Percentiles rank a stretch among this genome's conserved stretches.
Conservation (phyloP, 2,797 vertebrate genomes). For the Echiichthys vipera region DNA sequence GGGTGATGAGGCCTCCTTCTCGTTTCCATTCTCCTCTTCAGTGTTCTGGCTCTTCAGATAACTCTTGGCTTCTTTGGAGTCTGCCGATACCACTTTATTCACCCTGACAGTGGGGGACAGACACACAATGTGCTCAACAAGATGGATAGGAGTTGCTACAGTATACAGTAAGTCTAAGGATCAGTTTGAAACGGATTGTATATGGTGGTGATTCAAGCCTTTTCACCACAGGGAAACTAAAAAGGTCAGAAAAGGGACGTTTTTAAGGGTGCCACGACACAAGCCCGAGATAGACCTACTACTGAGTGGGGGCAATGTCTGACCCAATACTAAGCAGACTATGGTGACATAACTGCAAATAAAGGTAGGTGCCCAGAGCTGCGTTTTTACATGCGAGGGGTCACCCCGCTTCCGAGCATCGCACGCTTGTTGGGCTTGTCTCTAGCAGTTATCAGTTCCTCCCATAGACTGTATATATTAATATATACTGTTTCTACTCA, state of each 20-base stretch:
- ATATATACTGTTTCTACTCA: too few relatives aligned
- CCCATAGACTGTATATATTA: too few relatives aligned
- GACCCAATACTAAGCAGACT: too few relatives aligned
- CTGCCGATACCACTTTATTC: constrained; percentile 91
- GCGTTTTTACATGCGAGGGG: too few relatives aligned
- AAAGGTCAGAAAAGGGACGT: neutral
- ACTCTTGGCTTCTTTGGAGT: constrained; percentile 91
- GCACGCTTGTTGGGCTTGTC: too few relatives aligned
- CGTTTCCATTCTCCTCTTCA: constrained; percentile 64
- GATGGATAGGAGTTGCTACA: neutral
- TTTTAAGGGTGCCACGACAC: too few relatives aligned
- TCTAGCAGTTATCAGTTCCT: too few relatives aligned
- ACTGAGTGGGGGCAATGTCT: too few relatives aligned
- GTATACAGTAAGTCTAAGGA: neutral
- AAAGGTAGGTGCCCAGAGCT: too few relatives aligned
- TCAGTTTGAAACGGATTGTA: neutral
- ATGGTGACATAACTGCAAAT: too few relatives aligned
- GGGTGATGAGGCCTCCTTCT: constrained; percentile 1
- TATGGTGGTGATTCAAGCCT: neutral
- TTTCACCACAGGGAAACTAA: neutral
- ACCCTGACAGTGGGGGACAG: constrained; percentile 81
- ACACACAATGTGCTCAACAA: neutral
- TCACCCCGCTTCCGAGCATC: too few relatives aligned
- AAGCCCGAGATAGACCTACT: too few relatives aligned
- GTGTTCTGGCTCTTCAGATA: constrained; percentile 86